Evolutionary conservation across 2,113 vertebrate genomes (phyloP).

Genomic region (Tychaedon coryphoeus): DNA sequence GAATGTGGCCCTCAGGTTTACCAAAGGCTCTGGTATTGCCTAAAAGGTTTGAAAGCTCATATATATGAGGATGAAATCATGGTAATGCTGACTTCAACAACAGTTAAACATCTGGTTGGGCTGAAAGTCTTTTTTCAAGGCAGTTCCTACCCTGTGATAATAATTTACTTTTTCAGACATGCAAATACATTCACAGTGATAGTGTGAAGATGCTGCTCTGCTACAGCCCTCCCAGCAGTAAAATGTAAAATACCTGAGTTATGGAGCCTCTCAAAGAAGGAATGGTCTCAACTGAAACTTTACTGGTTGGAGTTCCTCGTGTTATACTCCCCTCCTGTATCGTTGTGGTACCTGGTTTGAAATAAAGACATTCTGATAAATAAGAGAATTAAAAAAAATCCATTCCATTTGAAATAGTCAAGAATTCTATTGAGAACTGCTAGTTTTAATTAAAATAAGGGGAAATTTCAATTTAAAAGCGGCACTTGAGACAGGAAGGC

Average conservation of each 20-base stretch:
- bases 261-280: conserved; percentile 87
- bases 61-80: background rate
- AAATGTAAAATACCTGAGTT: conserved; percentile 84
- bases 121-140: background rate
- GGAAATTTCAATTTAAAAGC: background rate
- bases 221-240: background rate
- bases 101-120: background rate
- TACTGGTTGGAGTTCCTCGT: conserved; percentile 82
- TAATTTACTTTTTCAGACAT: background rate
- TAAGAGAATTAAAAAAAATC: background rate
- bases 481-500: background rate
- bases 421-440: background rate
- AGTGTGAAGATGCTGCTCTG: background rate
- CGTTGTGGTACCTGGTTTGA: conserved; percentile 75
- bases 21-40: background rate
- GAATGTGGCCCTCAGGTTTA: background rate
- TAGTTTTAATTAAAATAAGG: background rate
- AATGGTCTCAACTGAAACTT: conserved; percentile 82
- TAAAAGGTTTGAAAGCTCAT: background rate
- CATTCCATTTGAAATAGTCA: background rate
- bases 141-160: background rate
- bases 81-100: background rate
- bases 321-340: conserved; percentile 88
- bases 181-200: background rate
- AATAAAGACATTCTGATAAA: background rate